A percentile compares a stretch with the other conserved stretches of the same genome.
Evolutionary conservation across 2,797 vertebrate genomes (phyloP).

Genomic region (Calcarius lapponicus): DNA sequence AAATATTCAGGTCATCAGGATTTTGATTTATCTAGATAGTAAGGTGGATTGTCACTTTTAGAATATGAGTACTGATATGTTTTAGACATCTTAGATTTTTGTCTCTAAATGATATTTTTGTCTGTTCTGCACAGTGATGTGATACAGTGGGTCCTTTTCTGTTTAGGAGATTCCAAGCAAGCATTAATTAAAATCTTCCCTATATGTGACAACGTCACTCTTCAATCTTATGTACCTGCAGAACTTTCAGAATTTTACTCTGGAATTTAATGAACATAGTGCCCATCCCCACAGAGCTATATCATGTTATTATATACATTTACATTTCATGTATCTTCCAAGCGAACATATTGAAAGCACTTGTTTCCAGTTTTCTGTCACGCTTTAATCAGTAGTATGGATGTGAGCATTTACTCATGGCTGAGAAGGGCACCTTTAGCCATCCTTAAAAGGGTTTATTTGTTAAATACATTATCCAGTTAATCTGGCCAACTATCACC

Average conservation of each 20-base stretch:
- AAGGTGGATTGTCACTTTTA: background rate
- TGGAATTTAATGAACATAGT: background rate
- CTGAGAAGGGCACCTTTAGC: background rate
- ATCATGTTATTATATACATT: background rate
- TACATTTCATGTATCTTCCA: background rate
- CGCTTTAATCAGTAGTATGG: background rate
- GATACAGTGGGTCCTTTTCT: background rate
- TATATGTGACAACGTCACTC: background rate
- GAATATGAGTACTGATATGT: background rate
- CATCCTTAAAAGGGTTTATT: background rate
- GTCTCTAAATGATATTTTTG: background rate
- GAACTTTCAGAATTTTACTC: background rate
- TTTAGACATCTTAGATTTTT: background rate
- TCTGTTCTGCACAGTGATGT: background rate
- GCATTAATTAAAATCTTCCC: background rate
- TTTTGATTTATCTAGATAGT: background rate
- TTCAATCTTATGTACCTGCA: background rate
- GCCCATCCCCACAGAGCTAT: background rate
- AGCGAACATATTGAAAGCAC: background rate
- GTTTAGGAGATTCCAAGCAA: background rate
- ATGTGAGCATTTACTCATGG: background rate
- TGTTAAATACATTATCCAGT: background rate
- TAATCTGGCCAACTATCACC: background rate
- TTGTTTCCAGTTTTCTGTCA: constrained; percentile 3
- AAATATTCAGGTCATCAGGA: background rate